Conservation (phyloP, 2,113 vertebrate genomes). For the Oceanites oceanicus region DNA sequence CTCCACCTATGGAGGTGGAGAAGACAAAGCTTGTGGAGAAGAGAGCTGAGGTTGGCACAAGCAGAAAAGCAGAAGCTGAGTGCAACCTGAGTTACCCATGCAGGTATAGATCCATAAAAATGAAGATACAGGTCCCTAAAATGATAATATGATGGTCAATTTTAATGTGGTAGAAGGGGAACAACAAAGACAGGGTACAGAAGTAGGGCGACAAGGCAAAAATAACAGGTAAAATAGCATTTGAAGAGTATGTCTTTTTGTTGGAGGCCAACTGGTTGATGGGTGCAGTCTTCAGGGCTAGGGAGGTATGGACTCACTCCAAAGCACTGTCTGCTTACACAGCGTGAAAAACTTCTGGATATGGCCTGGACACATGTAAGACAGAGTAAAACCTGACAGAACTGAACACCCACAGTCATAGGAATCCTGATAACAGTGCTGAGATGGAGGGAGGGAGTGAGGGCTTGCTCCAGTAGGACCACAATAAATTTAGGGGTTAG, state of each 20-base stretch:
- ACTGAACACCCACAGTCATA: neutral
- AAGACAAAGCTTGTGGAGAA: neutral
- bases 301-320: neutral
- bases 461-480: neutral
- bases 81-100: neutral
- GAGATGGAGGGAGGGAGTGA: fast-evolving
- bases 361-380: neutral
- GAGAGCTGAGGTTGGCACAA: neutral
- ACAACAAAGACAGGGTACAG: neutral
- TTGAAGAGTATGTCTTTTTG: neutral
- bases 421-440: neutral
- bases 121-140: neutral
- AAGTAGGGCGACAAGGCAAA: neutral
- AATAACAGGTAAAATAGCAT: neutral
- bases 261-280: neutral
- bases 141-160: neutral
- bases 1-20: too few relatives aligned
- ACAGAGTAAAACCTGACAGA: neutral
- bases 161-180: neutral
- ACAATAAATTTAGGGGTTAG: neutral
- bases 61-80: neutral
- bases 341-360: neutral
- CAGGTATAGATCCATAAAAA: neutral
- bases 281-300: neutral
- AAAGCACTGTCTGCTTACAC: neutral